phyloP scores from a whole-genome alignment of 2,113 vertebrate genomes.

The Himantopus leucocephalus region DNA sequence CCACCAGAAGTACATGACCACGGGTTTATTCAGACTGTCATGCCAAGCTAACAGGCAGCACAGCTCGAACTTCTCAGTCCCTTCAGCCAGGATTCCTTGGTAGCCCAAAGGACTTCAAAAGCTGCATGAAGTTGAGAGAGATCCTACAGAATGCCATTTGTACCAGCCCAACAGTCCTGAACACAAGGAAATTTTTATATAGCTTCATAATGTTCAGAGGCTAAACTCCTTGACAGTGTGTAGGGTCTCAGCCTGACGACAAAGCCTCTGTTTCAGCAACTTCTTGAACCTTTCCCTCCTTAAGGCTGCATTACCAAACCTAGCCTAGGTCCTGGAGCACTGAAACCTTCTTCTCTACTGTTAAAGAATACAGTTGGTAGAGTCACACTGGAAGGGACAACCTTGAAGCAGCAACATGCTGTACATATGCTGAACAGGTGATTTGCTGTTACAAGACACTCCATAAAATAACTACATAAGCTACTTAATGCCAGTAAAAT shows the following conservation, averaged over 20 bases:
- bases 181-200: fast-evolving
- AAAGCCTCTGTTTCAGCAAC: neutral
- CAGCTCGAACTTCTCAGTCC: neutral
- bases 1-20: neutral
- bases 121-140: neutral
- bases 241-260: neutral
- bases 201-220: neutral
- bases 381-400: neutral
- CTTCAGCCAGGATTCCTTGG: neutral
- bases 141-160: neutral
- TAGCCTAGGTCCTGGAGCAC: neutral
- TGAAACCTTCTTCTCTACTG: neutral
- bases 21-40: neutral
- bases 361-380: neutral
- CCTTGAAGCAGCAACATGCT: neutral
- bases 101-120: neutral
- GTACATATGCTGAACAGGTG: neutral
- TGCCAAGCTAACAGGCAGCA: neutral
- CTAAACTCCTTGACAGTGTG: neutral
- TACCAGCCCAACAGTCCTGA: neutral
- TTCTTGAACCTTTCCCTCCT: neutral
- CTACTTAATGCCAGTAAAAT: neutral
- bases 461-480: neutral
- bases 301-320: neutral
- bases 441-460: neutral